phyloP scores from a whole-genome alignment of 2,113 vertebrate species.

The Sebastes schlegelii region DNA sequence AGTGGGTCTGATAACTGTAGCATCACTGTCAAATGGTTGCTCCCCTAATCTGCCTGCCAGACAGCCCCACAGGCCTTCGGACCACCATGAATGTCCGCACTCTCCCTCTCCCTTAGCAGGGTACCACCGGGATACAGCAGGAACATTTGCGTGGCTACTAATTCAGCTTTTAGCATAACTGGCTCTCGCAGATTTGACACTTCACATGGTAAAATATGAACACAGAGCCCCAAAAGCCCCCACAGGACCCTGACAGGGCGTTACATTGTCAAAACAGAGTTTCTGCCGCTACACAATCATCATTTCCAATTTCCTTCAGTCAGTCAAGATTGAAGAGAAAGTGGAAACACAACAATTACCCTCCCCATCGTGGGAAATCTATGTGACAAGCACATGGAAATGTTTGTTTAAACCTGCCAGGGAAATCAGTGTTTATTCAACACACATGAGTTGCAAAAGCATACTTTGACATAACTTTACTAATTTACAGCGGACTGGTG shows the following conservation, averaged over 20 bases:
- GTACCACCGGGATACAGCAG: conserved; percentile 27
- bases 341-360: conserved; percentile 59
- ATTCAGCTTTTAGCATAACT: conserved; percentile 58
- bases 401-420: conserved; percentile 72
- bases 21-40: conserved; percentile 70
- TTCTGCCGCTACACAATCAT: conserved; percentile 55
- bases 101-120: conserved; percentile 38
- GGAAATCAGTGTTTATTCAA: conserved; percentile 66
- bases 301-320: conserved; percentile 70
- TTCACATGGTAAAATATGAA: conserved; percentile 47
- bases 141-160: conserved; percentile 55
- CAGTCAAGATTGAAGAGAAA: conserved; percentile 58
- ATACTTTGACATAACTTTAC: conserved; percentile 25
- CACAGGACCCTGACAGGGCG: conserved; percentile 43
- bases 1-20: conserved; percentile 83
- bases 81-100: conserved; percentile 61
- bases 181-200: conserved; percentile 48
- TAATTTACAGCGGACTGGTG: conserved; percentile 29
- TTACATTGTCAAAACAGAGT: conserved; percentile 61
- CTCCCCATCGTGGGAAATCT: conserved; percentile 58
- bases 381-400: conserved; percentile 52
- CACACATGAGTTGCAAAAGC: conserved; percentile 46
- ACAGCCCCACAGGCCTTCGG: conserved; percentile 70
- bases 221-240: conserved; percentile 43
- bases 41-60: conserved; percentile 68